These are phyloP conservation scores for Drosophila murphyi DNA, from an alignment of 1,140 invertebrate species.

Conservation along the genomic window DNA sequence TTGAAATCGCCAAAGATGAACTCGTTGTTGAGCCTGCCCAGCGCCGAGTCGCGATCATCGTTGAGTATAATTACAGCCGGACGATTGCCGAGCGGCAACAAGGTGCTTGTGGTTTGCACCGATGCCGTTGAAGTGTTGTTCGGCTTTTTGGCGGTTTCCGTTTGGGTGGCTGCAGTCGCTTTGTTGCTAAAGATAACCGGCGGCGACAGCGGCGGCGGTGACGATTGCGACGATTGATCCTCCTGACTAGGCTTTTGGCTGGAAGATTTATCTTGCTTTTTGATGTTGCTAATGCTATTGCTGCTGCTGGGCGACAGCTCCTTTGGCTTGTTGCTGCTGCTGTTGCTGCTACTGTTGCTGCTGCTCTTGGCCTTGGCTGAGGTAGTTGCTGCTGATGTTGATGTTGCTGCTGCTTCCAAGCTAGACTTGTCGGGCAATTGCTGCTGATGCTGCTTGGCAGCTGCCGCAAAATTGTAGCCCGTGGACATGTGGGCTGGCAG, in stretches of 20 bases:
- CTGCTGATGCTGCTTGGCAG: constrained; percentile 61
- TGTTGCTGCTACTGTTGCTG: constrained; percentile 12
- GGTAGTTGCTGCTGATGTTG: constrained; percentile 30
- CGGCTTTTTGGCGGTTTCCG: constrained; percentile 55
- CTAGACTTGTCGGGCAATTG: constrained; percentile 39
- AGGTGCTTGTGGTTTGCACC: constrained; percentile 7
- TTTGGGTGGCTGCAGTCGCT: constrained; percentile 62
- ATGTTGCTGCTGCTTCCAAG: neutral
- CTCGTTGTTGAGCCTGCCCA: constrained; percentile 64
- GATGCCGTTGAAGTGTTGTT: constrained; percentile 4
- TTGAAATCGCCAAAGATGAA: constrained; percentile 84
- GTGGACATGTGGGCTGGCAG: constrained; percentile 17
- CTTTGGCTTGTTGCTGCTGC: neutral
- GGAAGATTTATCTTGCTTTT: constrained; percentile 15
- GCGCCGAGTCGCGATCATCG: constrained; percentile 81
- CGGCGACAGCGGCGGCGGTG: neutral
- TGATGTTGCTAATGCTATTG: neutral
- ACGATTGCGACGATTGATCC: constrained; percentile 9
- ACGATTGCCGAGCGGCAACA: constrained; percentile 60
- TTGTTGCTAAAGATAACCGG: constrained; percentile 42
- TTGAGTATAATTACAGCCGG: constrained; percentile 88
- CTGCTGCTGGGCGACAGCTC: neutral
- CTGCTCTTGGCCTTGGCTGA: constrained; percentile 51
- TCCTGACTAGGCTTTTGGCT: constrained; percentile 54
- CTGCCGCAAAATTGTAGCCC: constrained; percentile 72